Percentiles rank a stretch among this genome's conserved stretches.
These are phyloP conservation scores for Nannospalax galili DNA, from an alignment of 2,113 vertebrate genomes.

Conservation along the genomic window DNA sequence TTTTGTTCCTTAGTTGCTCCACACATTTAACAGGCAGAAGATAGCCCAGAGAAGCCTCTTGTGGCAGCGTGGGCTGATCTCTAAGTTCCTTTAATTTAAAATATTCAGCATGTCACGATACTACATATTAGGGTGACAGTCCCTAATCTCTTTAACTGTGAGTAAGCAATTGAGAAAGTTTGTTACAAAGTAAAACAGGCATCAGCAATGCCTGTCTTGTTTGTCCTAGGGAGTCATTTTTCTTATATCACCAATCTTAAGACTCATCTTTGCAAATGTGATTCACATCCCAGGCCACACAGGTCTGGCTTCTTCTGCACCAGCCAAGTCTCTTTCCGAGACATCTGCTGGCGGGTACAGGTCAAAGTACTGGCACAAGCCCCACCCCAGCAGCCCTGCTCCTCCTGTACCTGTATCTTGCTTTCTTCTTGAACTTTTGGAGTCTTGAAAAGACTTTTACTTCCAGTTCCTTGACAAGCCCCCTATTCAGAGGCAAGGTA, in stretches of 20 bases:
- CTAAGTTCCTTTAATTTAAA: neutral
- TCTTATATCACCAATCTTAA: neutral
- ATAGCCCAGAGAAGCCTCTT: too few species aligned
- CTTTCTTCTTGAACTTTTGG: neutral
- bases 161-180: neutral
- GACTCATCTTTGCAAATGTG: rapidly evolving
- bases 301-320: neutral
- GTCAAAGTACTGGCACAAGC: neutral
- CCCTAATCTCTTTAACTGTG: rapidly evolving
- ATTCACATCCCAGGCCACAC: neutral
- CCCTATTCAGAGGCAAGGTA: too few species aligned
- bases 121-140: neutral
- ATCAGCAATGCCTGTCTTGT: neutral
- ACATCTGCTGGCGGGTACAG: neutral
- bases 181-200: neutral
- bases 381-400: neutral
- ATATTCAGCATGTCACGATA: neutral
- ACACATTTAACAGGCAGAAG: neutral
- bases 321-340: neutral
- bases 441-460: neutral
- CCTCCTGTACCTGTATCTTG: neutral
- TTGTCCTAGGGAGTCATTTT: neutral
- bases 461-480: neutral
- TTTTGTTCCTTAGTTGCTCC: neutral
- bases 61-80: neutral